These are phyloP conservation scores for Drosophila greeni DNA, from an alignment of 2,888 invertebrate genomes.

Conservation along the genomic window DNA sequence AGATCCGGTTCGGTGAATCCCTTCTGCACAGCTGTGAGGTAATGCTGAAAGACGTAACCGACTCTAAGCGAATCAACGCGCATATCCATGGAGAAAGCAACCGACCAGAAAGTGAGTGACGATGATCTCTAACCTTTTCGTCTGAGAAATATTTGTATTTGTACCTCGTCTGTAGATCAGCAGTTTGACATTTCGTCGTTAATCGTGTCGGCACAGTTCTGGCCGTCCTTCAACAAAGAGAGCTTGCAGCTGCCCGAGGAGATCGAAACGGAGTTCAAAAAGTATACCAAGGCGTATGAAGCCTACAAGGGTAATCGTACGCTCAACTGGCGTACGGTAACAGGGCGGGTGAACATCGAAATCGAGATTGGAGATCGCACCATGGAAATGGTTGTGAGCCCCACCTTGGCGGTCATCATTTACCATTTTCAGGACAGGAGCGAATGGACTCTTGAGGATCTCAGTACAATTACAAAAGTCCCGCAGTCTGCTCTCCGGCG, in stretches of 20 bases:
- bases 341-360: conserved; percentile 93
- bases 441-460: conserved; percentile 91
- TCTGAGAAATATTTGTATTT: background rate
- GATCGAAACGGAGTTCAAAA: conserved; percentile 89
- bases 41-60: conserved; percentile 98
- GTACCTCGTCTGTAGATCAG: conserved; percentile 64
- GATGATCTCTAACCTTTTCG: background rate
- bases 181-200: conserved; percentile 87
- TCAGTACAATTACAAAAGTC: conserved; percentile 91
- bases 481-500: conserved; percentile 90
- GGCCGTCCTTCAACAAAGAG: conserved; percentile 98
- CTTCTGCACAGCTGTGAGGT: conserved; percentile 98
- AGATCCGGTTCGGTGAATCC: conserved; percentile 96
- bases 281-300: conserved; percentile 94
- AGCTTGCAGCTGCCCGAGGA: conserved; percentile 90
- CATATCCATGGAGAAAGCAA: conserved; percentile 87
- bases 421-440: conserved; percentile 94
- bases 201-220: conserved; percentile 98
- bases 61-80: conserved; percentile 95
- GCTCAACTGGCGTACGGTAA: conserved; percentile 94
- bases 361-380: conserved; percentile 91
- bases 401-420: conserved; percentile 95
- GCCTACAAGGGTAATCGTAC: conserved; percentile 94
- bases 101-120: conserved; percentile 68
- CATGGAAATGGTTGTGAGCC: conserved; percentile 90